Evolutionary conservation across 2,113 vertebrate species (phyloP).

Genomic region (Crotalus helleri): DNA sequence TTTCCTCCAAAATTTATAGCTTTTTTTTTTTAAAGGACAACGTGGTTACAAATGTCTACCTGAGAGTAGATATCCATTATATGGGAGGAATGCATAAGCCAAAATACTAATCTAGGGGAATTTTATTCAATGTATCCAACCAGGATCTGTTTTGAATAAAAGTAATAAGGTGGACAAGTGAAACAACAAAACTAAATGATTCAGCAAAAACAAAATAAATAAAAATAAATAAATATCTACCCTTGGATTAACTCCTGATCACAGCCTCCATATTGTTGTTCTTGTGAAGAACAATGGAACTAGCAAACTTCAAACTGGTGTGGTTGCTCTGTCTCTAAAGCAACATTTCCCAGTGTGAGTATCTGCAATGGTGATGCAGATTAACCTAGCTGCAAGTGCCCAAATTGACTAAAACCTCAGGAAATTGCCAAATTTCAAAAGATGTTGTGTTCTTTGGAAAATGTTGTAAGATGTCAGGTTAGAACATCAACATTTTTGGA

Average conservation of each 20-base stretch:
- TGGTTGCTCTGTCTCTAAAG: background rate
- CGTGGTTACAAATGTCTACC: background rate
- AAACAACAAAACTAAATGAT: background rate
- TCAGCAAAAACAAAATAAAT: background rate
- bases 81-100: background rate
- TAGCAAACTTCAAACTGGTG: background rate
- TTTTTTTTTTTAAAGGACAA: no score
- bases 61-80: background rate
- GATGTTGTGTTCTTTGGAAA: background rate
- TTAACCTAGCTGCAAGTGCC: background rate
- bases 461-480: background rate
- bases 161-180: background rate
- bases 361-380: background rate
- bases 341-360: background rate
- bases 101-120: background rate
- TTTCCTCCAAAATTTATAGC: background rate
- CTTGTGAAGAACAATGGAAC: background rate
- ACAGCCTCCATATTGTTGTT: background rate
- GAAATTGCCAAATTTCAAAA: background rate
- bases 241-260: background rate
- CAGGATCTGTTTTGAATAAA: background rate
- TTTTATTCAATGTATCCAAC: background rate
- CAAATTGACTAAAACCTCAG: background rate
- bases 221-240: background rate
- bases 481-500: background rate